Evolutionary conservation across 2,113 vertebrate genomes (phyloP).

Genomic region (Rhynchopsitta pachyrhyncha): DNA sequence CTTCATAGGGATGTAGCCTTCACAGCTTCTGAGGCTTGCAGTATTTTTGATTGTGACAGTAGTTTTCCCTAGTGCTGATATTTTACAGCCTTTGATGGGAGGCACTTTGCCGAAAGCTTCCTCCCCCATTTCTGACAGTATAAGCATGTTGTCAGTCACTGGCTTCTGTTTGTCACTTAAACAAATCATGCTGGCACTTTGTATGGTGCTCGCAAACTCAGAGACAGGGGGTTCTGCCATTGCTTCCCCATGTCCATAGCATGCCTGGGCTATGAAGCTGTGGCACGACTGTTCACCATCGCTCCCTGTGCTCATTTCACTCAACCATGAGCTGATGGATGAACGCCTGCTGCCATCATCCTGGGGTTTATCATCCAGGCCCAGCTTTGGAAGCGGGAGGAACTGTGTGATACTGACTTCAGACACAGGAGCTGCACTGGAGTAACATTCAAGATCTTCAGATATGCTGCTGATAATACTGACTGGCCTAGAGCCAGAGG

Average conservation of each 20-base stretch:
- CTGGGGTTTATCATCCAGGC: constrained; percentile 76
- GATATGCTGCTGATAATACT: constrained; percentile 94
- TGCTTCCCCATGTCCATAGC: constrained; percentile 88
- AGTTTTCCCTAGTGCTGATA: constrained; percentile 85
- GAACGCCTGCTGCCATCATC: constrained; percentile 82
- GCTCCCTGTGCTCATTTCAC: constrained; percentile 89
- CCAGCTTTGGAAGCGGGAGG: constrained; percentile 77
- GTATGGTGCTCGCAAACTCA: constrained; percentile 57
- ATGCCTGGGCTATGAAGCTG: constrained; percentile 85
- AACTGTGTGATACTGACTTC: constrained; percentile 90
- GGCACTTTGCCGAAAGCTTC: constrained; percentile 73
- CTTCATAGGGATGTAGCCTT: constrained; percentile 84
- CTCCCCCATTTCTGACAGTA: constrained; percentile 71
- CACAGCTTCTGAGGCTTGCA: constrained; percentile 70
- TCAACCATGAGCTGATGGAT: constrained; percentile 92
- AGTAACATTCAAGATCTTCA: constrained; percentile 82
- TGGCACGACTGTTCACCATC: constrained; percentile 90
- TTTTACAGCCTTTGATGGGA: constrained; percentile 77
- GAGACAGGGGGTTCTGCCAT: constrained; percentile 82
- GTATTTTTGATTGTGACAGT: constrained; percentile 82
- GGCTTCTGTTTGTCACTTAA: constrained; percentile 68
- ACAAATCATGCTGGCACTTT: constrained; percentile 60
- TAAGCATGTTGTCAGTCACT: constrained; percentile 72
- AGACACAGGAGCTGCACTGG: constrained; percentile 81
- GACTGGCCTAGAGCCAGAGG: constrained; percentile 84